phyloP scores from a whole-genome alignment of 2,113 vertebrate genomes.

The Seriola quinqueradiata region DNA sequence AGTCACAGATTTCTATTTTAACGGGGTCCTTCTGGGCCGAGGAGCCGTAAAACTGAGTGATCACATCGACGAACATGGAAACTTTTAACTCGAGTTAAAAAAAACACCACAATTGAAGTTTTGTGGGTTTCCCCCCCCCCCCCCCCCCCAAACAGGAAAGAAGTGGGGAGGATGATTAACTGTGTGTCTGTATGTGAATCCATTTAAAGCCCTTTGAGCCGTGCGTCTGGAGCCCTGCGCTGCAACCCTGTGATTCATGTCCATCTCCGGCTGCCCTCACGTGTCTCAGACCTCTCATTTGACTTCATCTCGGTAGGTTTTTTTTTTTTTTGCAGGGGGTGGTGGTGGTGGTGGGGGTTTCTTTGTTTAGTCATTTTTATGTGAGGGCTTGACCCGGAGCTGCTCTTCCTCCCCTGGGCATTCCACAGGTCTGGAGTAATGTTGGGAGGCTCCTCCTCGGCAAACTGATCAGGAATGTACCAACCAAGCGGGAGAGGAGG shows the following conservation, averaged over 20 bases:
- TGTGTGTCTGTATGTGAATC: conserved; percentile 56
- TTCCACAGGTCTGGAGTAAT: conserved; percentile 84
- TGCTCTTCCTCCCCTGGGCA: conserved; percentile 75
- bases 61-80: conserved; percentile 72
- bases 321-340: background rate
- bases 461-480: conserved; percentile 85
- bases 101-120: conserved; percentile 66
- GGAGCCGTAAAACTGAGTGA: conserved; percentile 64
- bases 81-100: conserved; percentile 60
- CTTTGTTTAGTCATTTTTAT: conserved; percentile 66
- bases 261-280: conserved; percentile 57
- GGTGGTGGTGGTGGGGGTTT: background rate
- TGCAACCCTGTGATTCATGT: conserved; percentile 63
- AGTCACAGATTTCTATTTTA: conserved; percentile 62
- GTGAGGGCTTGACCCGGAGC: conserved; percentile 72
- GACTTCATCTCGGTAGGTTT: conserved; percentile 57
- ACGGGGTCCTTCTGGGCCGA: conserved; percentile 47
- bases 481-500: conserved; percentile 46
- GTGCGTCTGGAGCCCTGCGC: conserved; percentile 56
- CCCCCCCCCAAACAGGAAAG: conserved; percentile 41
- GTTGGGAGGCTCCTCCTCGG: conserved; percentile 79
- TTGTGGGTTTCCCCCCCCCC: conserved; percentile 47
- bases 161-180: conserved; percentile 67
- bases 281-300: conserved; percentile 54
- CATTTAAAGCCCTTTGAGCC: conserved; percentile 49